A percentile compares a stretch with the other conserved stretches of the same genome.
Evolutionary conservation across 2,797 vertebrate genomes (phyloP).

Genomic region (Scolopax bukidnonensis): DNA sequence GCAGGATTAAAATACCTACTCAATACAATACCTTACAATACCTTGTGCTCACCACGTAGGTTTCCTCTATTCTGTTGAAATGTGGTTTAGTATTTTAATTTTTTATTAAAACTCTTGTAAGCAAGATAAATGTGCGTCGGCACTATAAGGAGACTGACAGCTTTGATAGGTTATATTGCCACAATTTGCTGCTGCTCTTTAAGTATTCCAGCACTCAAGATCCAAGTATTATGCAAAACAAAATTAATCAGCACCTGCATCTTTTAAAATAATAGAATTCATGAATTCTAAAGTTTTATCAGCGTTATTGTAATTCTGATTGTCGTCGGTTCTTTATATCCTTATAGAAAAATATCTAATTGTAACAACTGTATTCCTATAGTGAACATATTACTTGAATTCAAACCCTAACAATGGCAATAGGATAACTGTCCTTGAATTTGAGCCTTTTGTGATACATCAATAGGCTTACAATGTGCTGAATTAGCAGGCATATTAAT

Average conservation of each 20-base stretch:
- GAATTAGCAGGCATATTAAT: constrained; percentile 99
- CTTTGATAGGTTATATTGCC: constrained; percentile 4
- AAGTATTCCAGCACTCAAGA: background rate
- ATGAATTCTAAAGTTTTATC: constrained; percentile 61
- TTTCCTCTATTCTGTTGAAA: constrained; percentile 43
- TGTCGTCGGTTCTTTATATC: constrained; percentile 78
- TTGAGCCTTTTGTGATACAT: constrained; percentile 93
- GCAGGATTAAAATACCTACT: constrained; percentile 69
- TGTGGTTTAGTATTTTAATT: constrained; percentile 66
- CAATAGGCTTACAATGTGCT: constrained; percentile 99
- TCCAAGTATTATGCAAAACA: constrained; percentile 43
- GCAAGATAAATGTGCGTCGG: constrained; percentile 48
- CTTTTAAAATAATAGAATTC: constrained; percentile 68
- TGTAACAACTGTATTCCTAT: constrained; percentile 96
- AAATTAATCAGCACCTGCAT: constrained; percentile 70
- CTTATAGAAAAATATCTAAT: constrained; percentile 94
- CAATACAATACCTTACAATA: too few species aligned
- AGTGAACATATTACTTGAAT: constrained; percentile 89
- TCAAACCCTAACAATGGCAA: constrained; percentile 94
- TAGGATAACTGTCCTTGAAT: constrained; percentile 97
- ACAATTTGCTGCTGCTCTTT: constrained; percentile 11
- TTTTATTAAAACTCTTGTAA: constrained; percentile 75
- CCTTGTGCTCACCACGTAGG: background rate
- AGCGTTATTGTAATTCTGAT: constrained; percentile 69
- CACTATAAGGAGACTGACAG: background rate